Evolutionary conservation across 2,113 vertebrate species (phyloP).

Genomic region (Oreochromis spilurus): DNA sequence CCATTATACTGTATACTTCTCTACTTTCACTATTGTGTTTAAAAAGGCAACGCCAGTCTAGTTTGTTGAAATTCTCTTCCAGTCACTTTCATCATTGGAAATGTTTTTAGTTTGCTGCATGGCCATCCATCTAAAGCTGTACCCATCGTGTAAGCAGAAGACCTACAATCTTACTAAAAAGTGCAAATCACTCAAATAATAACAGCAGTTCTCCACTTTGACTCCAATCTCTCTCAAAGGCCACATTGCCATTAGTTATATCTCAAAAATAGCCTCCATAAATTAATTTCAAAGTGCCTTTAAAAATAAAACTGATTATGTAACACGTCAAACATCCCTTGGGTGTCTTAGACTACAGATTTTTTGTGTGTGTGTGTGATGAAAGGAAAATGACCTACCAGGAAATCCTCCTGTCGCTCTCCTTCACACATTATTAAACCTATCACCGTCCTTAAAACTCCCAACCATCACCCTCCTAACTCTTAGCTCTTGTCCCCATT

Average conservation of each 20-base stretch:
- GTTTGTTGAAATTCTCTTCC: neutral
- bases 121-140: neutral
- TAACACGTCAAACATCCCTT: conserved; percentile 7
- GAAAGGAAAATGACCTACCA: conserved; percentile 53
- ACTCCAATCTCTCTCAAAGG: conserved; percentile 2
- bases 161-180: neutral
- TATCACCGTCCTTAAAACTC: conserved; percentile 55
- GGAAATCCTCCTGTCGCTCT: conserved; percentile 46
- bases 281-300: neutral
- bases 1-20: neutral
- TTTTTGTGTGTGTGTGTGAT: conserved; percentile 23
- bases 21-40: neutral
- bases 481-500: conserved; percentile 33
- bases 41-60: neutral
- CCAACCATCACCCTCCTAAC: conserved; percentile 4
- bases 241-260: neutral
- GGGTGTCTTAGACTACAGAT: neutral
- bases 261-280: neutral
- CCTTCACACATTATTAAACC: conserved; percentile 46
- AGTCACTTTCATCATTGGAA: neutral
- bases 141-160: neutral
- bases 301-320: conserved; percentile 34
- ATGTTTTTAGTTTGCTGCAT: neutral
- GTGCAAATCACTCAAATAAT: neutral
- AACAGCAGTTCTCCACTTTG: neutral